phyloP scores from a whole-genome alignment of 2,797 vertebrate species.

The Sebastes steindachneri region DNA sequence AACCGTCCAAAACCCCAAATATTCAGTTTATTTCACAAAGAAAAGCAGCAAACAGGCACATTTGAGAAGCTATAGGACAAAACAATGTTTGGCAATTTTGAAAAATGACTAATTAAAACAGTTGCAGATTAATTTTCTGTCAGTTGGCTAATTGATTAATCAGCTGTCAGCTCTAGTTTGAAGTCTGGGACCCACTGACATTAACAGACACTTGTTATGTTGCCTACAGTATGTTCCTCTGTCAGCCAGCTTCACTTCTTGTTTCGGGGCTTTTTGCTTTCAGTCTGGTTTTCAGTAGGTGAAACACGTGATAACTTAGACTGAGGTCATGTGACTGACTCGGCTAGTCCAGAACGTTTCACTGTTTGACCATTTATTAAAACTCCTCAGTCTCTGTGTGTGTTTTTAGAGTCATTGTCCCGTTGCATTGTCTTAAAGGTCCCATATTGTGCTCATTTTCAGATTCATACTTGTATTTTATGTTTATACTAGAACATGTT shows the following conservation, averaged over 20 bases:
- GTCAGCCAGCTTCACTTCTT: conserved; percentile 16
- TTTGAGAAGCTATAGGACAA: background rate
- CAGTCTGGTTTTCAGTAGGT: background rate
- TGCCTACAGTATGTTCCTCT: background rate
- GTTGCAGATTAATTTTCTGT: background rate
- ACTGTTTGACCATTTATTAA: too few relatives aligned
- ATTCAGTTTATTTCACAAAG: background rate
- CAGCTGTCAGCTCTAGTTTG: background rate
- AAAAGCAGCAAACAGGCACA: background rate
- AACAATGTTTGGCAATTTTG: background rate
- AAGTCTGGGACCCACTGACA: background rate
- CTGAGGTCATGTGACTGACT: background rate
- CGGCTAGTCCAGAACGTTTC: background rate
- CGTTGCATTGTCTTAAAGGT: background rate
- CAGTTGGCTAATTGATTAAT: background rate
- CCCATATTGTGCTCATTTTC: too few relatives aligned
- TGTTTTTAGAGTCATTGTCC: background rate
- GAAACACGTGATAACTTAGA: background rate
- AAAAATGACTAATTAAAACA: background rate
- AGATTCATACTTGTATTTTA: too few relatives aligned
- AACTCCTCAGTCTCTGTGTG: background rate
- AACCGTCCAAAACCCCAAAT: background rate
- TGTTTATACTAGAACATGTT: too few relatives aligned
- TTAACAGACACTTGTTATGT: background rate
- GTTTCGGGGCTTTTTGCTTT: background rate